Percentiles rank a stretch among this genome's conserved stretches.
Conservation (phyloP, 2,113 vertebrate genomes). For the Vulpes vulpes region DNA sequence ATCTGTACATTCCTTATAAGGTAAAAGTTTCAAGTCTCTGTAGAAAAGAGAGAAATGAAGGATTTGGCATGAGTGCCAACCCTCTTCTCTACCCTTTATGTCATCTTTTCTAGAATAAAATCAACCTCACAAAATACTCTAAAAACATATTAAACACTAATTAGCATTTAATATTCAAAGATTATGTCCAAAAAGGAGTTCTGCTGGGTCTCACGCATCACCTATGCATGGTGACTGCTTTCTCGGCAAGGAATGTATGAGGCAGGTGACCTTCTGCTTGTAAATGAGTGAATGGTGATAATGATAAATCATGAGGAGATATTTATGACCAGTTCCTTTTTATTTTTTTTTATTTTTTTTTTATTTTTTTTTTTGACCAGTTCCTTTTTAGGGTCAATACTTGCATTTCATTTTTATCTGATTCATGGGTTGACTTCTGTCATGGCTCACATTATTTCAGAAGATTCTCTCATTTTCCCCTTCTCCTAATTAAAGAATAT, state of each 20-base stretch:
- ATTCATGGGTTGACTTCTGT: constrained; percentile 10
- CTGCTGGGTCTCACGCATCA: background rate
- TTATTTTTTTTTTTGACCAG: too few species aligned
- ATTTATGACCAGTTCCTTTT: background rate
- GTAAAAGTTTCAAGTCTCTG: background rate
- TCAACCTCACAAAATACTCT: background rate
- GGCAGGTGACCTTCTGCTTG: background rate
- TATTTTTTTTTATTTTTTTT: too few species aligned
- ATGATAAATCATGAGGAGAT: background rate
- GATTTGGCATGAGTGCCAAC: background rate
- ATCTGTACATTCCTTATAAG: constrained; percentile 22
- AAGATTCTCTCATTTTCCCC: background rate
- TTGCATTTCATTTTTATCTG: constrained; percentile 44
- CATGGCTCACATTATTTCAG: background rate
- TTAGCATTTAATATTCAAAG: background rate
- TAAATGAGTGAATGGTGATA: background rate
- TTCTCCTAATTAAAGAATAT: constrained; percentile 41
- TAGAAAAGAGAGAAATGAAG: constrained; percentile 37
- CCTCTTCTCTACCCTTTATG: background rate
- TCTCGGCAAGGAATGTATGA: background rate
- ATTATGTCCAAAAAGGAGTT: background rate
- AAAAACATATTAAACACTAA: background rate
- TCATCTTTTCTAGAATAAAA: constrained; percentile 32
- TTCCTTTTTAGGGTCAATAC: background rate
- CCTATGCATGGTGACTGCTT: fast-evolving